Evolutionary conservation across 53 echinoderm and acorn worm species (phyloP), one percentile per base, ranked within the genome.

Genomic region (Luidia sarsii): DNA sequence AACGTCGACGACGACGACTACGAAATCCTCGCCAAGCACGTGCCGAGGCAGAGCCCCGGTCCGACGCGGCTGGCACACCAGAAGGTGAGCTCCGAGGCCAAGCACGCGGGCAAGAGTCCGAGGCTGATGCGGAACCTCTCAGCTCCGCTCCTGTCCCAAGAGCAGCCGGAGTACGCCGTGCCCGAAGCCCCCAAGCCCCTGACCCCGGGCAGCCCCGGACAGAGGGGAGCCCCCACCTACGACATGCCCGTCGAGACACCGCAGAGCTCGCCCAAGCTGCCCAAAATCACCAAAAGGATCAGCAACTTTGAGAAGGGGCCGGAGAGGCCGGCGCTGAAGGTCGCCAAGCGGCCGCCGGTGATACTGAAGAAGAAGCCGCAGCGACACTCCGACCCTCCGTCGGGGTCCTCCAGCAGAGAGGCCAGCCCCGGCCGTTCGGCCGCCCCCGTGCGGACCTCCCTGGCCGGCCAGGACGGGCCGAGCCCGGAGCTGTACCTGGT

Each of bases 131-230:
- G 62, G 30, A 61, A 75, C 30, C n/a, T 31, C 37, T 75, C 75
- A 5, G 75, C 61, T 59, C 75, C 75, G 19, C 59, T 32, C 41
- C 30, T 75, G 48, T 7, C 60, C 3, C 41, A 41, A 41, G 75
- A 75, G 1, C 75, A 39, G 46, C 75, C 45, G 29, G 75, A 75
- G 46, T 75, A 70, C 21, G 75, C 60, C 21, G 21, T 75, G 14
- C 75, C 75, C 2, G 60, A 57, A 37, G 75, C 45, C 32, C n/a
- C n/a, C n/a, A n/a, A n/a, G n/a, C n/a, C n/a, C n/a, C n/a, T n/a
- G n/a, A n/a, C n/a, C n/a, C n/a, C n/a, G n/a, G n/a, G n/a, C n/a
- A n/a, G n/a, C n/a, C n/a, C 31, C 31, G 43, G 20, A 45, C 41
- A 21, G 22, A 31, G 24, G 23, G 35, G 22, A 72, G 34, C 75